A percentile compares a stretch with the other conserved stretches of the same genome.
phyloP scores from a whole-genome alignment of 2,797 vertebrate species.

The Pangasius sanitwongsei region DNA sequence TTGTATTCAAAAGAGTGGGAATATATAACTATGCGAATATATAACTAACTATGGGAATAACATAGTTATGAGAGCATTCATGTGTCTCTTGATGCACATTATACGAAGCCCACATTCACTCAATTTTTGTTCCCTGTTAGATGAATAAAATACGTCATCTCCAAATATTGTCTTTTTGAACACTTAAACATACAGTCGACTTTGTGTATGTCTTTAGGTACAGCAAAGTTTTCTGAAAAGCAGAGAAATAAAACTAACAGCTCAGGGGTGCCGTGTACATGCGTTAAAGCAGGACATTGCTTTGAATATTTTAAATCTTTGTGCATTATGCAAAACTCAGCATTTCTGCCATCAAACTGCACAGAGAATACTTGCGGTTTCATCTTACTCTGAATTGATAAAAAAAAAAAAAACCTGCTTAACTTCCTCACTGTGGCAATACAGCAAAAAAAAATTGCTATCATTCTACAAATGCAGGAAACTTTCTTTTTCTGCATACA shows the following conservation, averaged over 20 bases:
- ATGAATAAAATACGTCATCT: not conserved
- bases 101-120: not conserved
- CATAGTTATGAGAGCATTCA: not conserved
- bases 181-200: not conserved
- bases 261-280: not conserved
- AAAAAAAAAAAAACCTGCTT: not conserved
- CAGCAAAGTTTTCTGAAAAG: not conserved
- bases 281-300: not conserved
- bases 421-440: not conserved
- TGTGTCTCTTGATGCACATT: not conserved
- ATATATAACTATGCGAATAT: not conserved
- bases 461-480: not conserved
- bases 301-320: constrained; percentile 6
- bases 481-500: not conserved
- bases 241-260: not conserved
- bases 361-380: not conserved
- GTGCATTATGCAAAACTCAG: constrained; percentile 19
- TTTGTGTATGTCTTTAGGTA: not conserved
- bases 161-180: not conserved
- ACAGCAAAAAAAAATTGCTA: not conserved
- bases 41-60: not conserved
- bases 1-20: not conserved
- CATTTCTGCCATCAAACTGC: constrained; percentile 22
- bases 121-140: not conserved
- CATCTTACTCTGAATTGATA: not conserved